phyloP scores from a whole-genome alignment of 2,113 vertebrate genomes.

The Gymnogyps californianus region DNA sequence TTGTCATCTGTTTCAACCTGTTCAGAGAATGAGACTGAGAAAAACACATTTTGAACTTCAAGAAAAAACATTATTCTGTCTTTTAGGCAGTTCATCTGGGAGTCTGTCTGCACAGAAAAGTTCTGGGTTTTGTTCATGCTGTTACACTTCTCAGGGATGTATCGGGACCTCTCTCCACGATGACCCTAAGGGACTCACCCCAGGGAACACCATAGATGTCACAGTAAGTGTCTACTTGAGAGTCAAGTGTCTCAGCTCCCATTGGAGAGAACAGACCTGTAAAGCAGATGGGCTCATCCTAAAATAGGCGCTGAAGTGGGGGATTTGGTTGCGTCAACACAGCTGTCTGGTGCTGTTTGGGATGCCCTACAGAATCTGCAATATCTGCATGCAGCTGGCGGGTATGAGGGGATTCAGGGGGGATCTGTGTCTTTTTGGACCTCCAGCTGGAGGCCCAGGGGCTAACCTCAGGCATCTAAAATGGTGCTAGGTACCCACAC shows the following conservation, averaged over 20 bases:
- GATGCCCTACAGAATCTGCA: not conserved
- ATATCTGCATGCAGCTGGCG: not conserved
- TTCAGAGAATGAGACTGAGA: not conserved
- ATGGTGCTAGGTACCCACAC: not conserved
- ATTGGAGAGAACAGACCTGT: not conserved
- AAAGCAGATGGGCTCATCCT: not conserved
- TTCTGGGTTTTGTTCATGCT: not conserved
- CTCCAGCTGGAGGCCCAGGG: not conserved
- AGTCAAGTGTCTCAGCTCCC: not conserved
- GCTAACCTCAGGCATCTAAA: not conserved
- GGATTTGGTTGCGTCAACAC: not conserved
- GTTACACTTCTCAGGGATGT: not conserved
- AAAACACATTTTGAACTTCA: conserved; percentile 6
- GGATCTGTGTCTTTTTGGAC: not conserved
- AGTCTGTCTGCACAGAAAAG: not conserved
- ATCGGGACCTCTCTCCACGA: accelerated
- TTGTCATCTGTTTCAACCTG: conserved; percentile 27
- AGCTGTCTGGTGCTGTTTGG: not conserved
- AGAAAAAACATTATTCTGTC: not conserved
- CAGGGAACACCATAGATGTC: not conserved
- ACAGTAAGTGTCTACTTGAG: not conserved
- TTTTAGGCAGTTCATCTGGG: not conserved
- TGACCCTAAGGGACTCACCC: not conserved
- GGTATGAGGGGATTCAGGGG: not conserved
- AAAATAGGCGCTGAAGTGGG: accelerated